Evolutionary conservation across 2,113 vertebrate species (phyloP).

Genomic region (Leptosomus discolor): DNA sequence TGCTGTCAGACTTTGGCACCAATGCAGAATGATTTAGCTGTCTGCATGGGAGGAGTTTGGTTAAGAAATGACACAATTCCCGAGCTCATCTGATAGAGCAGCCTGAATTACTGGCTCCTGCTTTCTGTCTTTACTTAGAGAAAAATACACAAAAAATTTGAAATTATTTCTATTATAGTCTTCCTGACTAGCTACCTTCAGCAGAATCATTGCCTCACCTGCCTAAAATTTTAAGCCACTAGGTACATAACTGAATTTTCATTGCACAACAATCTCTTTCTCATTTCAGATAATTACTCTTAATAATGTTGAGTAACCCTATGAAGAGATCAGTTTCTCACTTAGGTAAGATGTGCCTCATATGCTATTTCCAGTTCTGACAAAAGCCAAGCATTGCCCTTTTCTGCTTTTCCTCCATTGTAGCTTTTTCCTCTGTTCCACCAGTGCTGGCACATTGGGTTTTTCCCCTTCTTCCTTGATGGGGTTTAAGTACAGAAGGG

Average conservation of each 20-base stretch:
- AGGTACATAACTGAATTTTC: neutral
- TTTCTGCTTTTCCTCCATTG: neutral
- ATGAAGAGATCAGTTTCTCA: neutral
- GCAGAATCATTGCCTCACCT: accelerated
- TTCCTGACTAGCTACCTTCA: neutral
- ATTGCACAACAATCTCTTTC: neutral
- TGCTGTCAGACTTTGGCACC: neutral
- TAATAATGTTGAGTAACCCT: neutral
- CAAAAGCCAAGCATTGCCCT: neutral
- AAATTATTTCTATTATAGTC: neutral
- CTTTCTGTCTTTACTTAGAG: neutral
- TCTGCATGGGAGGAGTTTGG: neutral
- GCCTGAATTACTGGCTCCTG: neutral
- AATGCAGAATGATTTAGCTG: neutral
- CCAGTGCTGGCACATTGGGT: neutral
- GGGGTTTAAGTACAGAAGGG: neutral
- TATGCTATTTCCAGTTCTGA: neutral
- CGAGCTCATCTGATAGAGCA: neutral
- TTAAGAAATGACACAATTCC: neutral
- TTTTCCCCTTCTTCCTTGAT: neutral
- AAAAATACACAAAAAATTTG: neutral
- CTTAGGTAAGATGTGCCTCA: neutral
- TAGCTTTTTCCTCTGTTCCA: neutral
- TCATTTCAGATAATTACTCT: neutral
- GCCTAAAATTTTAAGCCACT: neutral